Base-by-base conservation (phyloP, 2,888 invertebrate genomes). In the Piscicola geometra region DNA sequence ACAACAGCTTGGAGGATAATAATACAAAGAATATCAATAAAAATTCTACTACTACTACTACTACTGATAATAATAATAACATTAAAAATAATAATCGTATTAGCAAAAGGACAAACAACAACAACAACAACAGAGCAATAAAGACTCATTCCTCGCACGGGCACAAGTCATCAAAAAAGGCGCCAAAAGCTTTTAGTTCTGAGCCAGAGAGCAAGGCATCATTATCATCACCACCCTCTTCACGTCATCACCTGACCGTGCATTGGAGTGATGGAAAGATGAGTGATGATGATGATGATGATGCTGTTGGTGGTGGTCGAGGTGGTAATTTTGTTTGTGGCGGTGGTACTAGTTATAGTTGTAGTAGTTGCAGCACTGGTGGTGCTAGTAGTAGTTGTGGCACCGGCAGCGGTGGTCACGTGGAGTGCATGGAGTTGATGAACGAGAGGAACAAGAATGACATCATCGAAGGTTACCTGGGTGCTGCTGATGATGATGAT, bases 71-170 rank as follows among this genome's bases (percentile, higher is more conserved):
- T 28, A 30, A n/a, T 30, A 64, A 64, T n/a, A 64, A 64, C 64
- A 30, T 3, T 64, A 64, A 64, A 3, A 67, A 67, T 30, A 32
- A 67, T 35, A 67, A 75, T 71, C 15, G 67, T 12, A 30, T 5
- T 30, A 67, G 3, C 28, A 18, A 21, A 9, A 67, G 3, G 9
- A 32, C 5, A 15, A 32, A 79, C 84, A 85, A 78, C 80, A 84
- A 52, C 79, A 82, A 21, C 81, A 64, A 21, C 12, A 64, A 64
- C 64, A 64, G n/a, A 41, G 41, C 41, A 15, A 41, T 15, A 41
- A 41, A 41, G 41, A 41, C 9, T 41, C 41, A 41, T 41, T 41
- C 15, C n/a, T n/a, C n/a, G n/a, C n/a, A n/a, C n/a, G n/a, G n/a
- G n/a, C n/a, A n/a, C 41, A 41, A 41, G 41, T 41, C 15, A 56